A percentile compares a stretch with the other conserved stretches of the same genome.
Conservation (phyloP, 1,140 invertebrate genomes). For the Bombus consobrinus region DNA sequence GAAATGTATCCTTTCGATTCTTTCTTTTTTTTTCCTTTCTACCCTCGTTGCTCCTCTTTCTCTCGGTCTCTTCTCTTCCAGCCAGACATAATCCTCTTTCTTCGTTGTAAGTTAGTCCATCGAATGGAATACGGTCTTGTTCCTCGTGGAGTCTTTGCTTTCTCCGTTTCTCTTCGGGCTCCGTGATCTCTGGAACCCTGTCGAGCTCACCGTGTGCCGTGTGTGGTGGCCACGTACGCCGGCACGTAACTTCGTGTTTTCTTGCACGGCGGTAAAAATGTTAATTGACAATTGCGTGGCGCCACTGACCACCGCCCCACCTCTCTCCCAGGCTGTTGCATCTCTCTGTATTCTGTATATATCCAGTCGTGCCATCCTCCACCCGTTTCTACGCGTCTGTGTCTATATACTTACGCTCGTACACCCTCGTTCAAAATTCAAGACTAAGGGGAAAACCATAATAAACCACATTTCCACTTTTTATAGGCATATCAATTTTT, state of each 20-base stretch:
- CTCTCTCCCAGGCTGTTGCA: constrained; percentile 43
- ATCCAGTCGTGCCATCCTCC: constrained; percentile 40
- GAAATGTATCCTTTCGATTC: constrained; percentile 71
- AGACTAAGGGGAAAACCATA: too few relatives aligned
- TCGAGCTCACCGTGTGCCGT: constrained; percentile 42
- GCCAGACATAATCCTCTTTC: neutral
- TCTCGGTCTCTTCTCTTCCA: neutral
- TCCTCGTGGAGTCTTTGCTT: neutral
- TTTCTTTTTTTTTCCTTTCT: neutral
- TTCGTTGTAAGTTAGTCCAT: neutral
- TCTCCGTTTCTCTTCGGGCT: neutral
- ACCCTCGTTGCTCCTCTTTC: neutral
- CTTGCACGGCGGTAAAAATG: constrained; percentile 79
- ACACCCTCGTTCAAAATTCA: neutral
- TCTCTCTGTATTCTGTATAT: neutral
- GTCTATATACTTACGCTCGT: too few relatives aligned
- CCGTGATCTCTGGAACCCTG: constrained; percentile 53
- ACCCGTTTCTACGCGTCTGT: neutral
- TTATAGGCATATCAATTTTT: too few relatives aligned
- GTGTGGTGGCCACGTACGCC: constrained; percentile 51
- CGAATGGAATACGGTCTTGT: neutral
- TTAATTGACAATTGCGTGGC: constrained; percentile 82
- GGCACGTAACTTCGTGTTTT: constrained; percentile 75
- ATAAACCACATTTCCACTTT: too few relatives aligned
- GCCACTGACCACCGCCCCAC: constrained; percentile 73